Conservation (phyloP, 2,797 vertebrate species). For the Rousettus madagascariensis region DNA sequence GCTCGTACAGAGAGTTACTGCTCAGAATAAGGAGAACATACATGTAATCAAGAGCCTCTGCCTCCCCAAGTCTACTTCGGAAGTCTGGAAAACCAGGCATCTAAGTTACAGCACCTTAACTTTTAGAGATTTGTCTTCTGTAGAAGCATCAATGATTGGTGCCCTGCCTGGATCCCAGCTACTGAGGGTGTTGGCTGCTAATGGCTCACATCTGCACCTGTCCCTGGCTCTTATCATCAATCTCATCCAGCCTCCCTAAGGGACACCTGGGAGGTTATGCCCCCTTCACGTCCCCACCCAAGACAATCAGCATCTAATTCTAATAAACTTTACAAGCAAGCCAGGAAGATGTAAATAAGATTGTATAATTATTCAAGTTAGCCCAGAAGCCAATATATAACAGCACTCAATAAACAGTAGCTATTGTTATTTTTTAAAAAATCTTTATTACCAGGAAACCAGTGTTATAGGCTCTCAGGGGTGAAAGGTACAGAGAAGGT, state of each 20-base stretch:
- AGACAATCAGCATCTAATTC: not conserved
- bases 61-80: not conserved
- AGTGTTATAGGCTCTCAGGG: not conserved
- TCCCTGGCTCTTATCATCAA: not conserved
- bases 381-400: not conserved
- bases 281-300: rapidly evolving
- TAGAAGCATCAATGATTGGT: not conserved
- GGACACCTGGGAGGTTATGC: not conserved
- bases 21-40: not conserved
- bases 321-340: not conserved
- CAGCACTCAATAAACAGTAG: not conserved
- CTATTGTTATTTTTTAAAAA: not conserved
- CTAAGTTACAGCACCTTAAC: not conserved
- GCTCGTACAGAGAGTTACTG: not conserved
- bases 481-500: not conserved
- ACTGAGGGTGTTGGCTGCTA: not conserved
- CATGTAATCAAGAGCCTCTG: not conserved
- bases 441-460: not conserved
- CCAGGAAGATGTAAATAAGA: not conserved
- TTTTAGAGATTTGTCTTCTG: not conserved
- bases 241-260: not conserved
- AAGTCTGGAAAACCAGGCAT: not conserved
- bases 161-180: not conserved
- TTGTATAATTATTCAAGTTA: not conserved
- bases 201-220: not conserved